Percentiles rank a stretch among this genome's conserved stretches.
Conservation (phyloP, 2,888 invertebrate species). For the Cephus sareptanus region DNA sequence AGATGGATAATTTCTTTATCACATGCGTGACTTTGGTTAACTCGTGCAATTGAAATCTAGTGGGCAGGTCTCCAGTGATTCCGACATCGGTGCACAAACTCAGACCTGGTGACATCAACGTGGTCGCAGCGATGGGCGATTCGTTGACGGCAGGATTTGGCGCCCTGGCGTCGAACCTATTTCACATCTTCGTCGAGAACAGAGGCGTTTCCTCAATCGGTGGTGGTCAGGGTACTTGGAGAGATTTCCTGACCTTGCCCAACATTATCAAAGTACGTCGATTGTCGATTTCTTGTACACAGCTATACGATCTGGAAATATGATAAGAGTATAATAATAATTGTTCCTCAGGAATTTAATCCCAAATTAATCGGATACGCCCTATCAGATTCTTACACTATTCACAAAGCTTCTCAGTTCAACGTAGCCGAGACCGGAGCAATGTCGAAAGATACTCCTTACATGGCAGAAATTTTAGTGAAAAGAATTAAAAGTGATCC, state of each 20-base stretch:
- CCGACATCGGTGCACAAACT: constrained; percentile 71
- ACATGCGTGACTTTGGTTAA: not conserved
- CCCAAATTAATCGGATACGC: constrained; percentile 74
- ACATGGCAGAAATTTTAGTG: constrained; percentile 70
- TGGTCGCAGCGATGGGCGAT: constrained; percentile 73
- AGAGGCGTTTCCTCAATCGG: constrained; percentile 47
- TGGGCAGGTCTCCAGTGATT: constrained; percentile 45
- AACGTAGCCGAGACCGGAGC: constrained; percentile 73
- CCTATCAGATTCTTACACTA: constrained; percentile 66
- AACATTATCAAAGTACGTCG: constrained; percentile 75
- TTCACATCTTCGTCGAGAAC: constrained; percentile 62
- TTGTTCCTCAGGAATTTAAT: constrained; percentile 69
- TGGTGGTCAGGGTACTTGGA: constrained; percentile 78
- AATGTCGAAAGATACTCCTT: constrained; percentile 70
- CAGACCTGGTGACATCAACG: constrained; percentile 73
- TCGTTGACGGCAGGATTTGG: constrained; percentile 72
- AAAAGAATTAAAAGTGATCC: constrained; percentile 69
- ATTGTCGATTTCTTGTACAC: not conserved
- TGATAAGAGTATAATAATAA: not conserved
- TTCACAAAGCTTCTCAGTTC: constrained; percentile 67
- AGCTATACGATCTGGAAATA: not conserved
- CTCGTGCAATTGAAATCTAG: constrained; percentile 23
- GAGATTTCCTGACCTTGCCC: constrained; percentile 77
- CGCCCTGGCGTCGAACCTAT: constrained; percentile 65
- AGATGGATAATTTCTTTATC: not conserved